phyloP scores from a whole-genome alignment of 2,888 invertebrate species.

The Pecten maximus region DNA sequence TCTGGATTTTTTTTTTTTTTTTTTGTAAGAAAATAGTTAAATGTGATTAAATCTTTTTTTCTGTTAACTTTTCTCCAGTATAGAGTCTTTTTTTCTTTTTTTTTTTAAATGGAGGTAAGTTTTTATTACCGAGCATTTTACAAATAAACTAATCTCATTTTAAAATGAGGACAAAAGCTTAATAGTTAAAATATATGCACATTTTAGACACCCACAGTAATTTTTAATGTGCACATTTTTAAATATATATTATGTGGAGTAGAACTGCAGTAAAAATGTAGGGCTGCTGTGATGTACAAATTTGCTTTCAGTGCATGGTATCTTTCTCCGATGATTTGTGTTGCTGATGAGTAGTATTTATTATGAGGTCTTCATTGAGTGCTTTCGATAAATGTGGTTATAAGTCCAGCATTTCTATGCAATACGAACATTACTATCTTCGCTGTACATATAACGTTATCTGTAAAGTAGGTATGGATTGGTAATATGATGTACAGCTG shows the following conservation, averaged over 20 bases:
- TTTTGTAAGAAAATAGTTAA: neutral
- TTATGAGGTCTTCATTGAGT: conserved; percentile 24
- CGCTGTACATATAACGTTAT: conserved; percentile 4
- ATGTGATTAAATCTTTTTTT: neutral
- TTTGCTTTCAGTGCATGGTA: conserved; percentile 6
- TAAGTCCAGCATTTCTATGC: conserved; percentile 35
- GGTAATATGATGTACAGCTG: neutral
- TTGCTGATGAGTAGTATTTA: conserved; percentile 33
- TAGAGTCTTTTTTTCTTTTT: too few relatives aligned
- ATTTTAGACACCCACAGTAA: conserved; percentile 1
- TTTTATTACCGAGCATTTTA: conserved; percentile 9
- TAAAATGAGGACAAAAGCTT: neutral
- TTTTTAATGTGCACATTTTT: neutral
- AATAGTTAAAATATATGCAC: neutral
- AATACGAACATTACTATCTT: neutral
- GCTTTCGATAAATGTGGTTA: neutral
- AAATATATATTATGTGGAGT: neutral
- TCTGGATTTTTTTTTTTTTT: neutral
- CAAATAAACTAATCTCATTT: neutral
- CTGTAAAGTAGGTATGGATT: neutral
- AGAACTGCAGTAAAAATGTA: neutral
- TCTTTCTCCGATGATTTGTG: neutral
- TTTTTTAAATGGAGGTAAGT: neutral
- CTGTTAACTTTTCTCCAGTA: neutral
- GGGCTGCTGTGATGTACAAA: conserved; percentile 8